phyloP scores from a whole-genome alignment of 2,797 vertebrate species.

The Enteromius fasciolatus region DNA sequence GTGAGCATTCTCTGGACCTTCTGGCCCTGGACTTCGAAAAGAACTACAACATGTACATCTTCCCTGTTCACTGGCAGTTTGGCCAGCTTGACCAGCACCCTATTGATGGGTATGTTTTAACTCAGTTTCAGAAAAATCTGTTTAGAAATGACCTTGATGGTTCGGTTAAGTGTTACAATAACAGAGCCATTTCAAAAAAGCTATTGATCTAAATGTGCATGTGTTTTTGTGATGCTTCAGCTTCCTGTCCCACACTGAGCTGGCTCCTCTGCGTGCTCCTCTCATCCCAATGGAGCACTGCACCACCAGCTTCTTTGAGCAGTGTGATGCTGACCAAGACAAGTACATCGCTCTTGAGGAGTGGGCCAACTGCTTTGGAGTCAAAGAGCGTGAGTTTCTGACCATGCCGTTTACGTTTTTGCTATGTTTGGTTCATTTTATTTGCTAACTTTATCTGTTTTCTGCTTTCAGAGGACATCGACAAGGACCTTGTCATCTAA shows the following conservation, averaged over 20 bases:
- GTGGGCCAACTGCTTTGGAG: conserved; percentile 96
- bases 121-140: background rate
- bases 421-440: background rate
- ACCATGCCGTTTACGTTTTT: background rate
- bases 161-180: background rate
- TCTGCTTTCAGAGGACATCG: conserved; percentile 92
- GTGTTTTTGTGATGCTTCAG: conserved; percentile 67
- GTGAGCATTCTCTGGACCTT: conserved; percentile 92
- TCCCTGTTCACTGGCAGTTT: conserved; percentile 99
- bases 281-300: conserved; percentile 99
- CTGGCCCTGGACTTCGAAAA: conserved; percentile 96
- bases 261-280: conserved; percentile 93
- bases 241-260: conserved; percentile 96
- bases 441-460: conserved; percentile 47
- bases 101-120: conserved; percentile 84
- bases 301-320: conserved; percentile 96
- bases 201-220: background rate
- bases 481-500: conserved; percentile 95
- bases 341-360: conserved; percentile 98
- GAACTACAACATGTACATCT: conserved; percentile 99
- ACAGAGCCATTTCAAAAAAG: background rate
- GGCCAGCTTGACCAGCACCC: conserved; percentile 98
- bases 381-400: conserved; percentile 88
- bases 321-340: conserved; percentile 91
- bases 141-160: background rate